Evolutionary conservation across 2,113 vertebrate species (phyloP).

Genomic region (Pachypanchax playfairii): DNA sequence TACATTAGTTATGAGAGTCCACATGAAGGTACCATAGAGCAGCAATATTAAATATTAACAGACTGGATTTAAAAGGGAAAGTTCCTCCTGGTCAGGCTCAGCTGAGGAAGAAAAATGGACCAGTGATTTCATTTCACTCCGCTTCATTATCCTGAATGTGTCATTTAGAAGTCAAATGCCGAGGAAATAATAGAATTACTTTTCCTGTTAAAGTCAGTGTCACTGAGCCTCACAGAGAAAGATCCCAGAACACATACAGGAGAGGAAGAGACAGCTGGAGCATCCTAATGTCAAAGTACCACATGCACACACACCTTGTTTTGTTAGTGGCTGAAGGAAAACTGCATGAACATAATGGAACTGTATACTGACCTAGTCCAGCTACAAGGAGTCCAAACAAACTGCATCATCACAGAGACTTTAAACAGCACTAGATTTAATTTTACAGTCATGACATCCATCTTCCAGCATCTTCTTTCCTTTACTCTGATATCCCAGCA

Average conservation of each 20-base stretch:
- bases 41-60: slow-evolving; percentile 66
- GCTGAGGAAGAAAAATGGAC: slow-evolving; percentile 42
- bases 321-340: slow-evolving; percentile 40
- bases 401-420: slow-evolving; percentile 28
- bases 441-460: too few relatives aligned
- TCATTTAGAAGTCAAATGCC: slow-evolving; percentile 60
- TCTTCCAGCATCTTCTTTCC: neutral
- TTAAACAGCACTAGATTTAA: slow-evolving; percentile 19
- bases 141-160: slow-evolving; percentile 45
- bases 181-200: slow-evolving; percentile 61
- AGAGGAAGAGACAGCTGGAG: slow-evolving; percentile 21
- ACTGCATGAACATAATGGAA: slow-evolving; percentile 48
- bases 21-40: slow-evolving; percentile 48
- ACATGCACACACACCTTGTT: slow-evolving; percentile 64
- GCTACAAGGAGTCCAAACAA: slow-evolving; percentile 23
- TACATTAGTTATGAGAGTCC: slow-evolving; percentile 54
- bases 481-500: slow-evolving; percentile 24
- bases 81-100: slow-evolving; percentile 22
- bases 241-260: slow-evolving; percentile 41
- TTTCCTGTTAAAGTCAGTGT: slow-evolving; percentile 51
- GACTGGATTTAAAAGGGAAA: slow-evolving; percentile 48
- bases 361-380: slow-evolving; percentile 12
- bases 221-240: slow-evolving; percentile 43
- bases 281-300: slow-evolving; percentile 50
- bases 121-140: slow-evolving; percentile 42